These are phyloP conservation scores for Danio tinwini DNA, from an alignment of 2,797 vertebrate genomes.

Conservation along the genomic window DNA sequence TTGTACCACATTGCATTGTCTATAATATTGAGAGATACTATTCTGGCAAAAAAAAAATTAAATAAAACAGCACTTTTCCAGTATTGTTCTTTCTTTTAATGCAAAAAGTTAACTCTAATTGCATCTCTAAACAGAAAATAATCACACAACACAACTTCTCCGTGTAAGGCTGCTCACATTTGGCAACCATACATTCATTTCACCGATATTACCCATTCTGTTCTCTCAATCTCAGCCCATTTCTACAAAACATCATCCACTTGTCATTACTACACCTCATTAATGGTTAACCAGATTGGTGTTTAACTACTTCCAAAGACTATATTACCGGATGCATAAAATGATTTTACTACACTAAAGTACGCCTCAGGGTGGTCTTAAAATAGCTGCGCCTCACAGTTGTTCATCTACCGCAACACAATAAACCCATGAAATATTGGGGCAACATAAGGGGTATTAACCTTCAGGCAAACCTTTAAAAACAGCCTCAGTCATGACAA, in stretches of 20 bases:
- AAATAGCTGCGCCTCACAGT: conserved; percentile 37
- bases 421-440: conserved; percentile 43
- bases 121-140: background rate
- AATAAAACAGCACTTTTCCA: too few species aligned
- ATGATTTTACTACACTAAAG: conserved; percentile 39
- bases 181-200: background rate
- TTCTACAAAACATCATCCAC: conserved; percentile 58
- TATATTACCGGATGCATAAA: conserved; percentile 18
- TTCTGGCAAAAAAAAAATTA: too few species aligned
- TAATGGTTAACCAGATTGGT: conserved; percentile 19
- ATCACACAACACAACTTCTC: background rate
- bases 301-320: conserved; percentile 29
- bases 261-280: conserved; percentile 65
- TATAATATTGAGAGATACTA: too few species aligned
- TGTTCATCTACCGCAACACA: conserved; percentile 34
- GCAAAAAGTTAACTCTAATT: background rate
- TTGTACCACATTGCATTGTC: too few species aligned
- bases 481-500: conserved; percentile 49
- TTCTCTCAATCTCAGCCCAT: conserved; percentile 48
- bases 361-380: conserved; percentile 17
- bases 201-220: background rate
- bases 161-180: background rate
- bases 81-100: background rate
- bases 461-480: conserved; percentile 59
- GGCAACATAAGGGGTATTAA: conserved; percentile 53